These are phyloP conservation scores for Coranthus polyacanthus DNA, from an alignment of 2,797 vertebrate species.

Conservation along the genomic window DNA sequence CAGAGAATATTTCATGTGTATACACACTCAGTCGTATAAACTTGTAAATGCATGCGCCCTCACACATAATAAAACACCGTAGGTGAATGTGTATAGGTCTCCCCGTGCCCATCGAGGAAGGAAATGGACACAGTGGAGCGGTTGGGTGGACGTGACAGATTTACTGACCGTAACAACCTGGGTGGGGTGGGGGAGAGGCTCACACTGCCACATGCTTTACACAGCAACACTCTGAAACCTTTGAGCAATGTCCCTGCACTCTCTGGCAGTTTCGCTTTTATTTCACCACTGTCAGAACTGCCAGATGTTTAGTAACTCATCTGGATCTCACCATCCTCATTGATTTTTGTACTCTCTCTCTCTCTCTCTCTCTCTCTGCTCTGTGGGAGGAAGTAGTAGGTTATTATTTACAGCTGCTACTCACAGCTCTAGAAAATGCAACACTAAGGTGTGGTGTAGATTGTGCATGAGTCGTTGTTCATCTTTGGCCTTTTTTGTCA, in stretches of 20 bases:
- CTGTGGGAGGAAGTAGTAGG: slow-evolving; percentile 28
- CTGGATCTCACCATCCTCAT: no score
- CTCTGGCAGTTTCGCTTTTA: slow-evolving; percentile 55
- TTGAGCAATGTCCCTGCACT: slow-evolving; percentile 35
- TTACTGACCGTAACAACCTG: slow-evolving; percentile 74
- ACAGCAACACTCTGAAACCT: slow-evolving; percentile 58
- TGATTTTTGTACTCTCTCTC: no score
- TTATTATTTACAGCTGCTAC: no score
- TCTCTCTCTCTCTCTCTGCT: slow-evolving; percentile 20
- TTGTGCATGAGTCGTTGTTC: slow-evolving; percentile 16
- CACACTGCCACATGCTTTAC: slow-evolving; percentile 55
- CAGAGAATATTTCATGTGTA: slow-evolving; percentile 28
- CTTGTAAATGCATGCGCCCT: slow-evolving; percentile 48
- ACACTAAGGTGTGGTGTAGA: slow-evolving; percentile 21
- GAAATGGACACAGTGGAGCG: slow-evolving; percentile 67
- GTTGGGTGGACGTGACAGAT: slow-evolving; percentile 72
- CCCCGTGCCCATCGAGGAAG: slow-evolving; percentile 54
- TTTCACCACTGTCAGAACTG: slow-evolving; percentile 36
- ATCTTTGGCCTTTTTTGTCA: slow-evolving; percentile 12
- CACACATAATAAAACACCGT: slow-evolving; percentile 70
- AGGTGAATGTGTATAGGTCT: slow-evolving; percentile 67
- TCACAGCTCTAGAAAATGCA: slow-evolving; percentile 45
- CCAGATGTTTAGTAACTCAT: slow-evolving; percentile 53
- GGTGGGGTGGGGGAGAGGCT: slow-evolving; percentile 22
- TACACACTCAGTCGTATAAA: slow-evolving; percentile 12